A percentile compares a stretch with the other conserved stretches of the same genome.
phyloP scores from a whole-genome alignment of 35 echinoderm and acorn worm genomes.

The Apostichopus japonicus region DNA sequence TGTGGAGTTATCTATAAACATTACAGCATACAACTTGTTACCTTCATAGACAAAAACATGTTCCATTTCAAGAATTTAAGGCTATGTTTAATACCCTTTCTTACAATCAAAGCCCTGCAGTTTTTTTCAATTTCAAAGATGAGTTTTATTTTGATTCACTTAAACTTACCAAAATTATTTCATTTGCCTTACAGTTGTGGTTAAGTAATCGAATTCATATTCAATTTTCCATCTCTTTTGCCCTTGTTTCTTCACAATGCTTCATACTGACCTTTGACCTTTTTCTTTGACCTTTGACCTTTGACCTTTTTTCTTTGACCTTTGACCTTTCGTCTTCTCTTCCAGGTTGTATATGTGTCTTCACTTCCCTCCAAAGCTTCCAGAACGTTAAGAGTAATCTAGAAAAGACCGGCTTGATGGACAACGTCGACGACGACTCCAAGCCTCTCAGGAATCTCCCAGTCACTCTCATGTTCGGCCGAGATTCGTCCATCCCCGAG shows the following conservation, averaged over 20 bases:
- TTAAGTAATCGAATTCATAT: too few relatives aligned
- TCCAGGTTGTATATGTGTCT: slow-evolving; percentile 92
- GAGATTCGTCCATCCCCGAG: slow-evolving; percentile 72
- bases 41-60: too few relatives aligned
- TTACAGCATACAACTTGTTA: too few relatives aligned
- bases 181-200: too few relatives aligned
- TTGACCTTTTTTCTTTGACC: background rate
- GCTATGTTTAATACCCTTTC: too few relatives aligned
- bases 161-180: too few relatives aligned
- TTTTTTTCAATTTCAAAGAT: background rate
- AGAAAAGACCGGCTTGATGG: slow-evolving; percentile 63
- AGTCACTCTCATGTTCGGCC: slow-evolving; percentile 84
- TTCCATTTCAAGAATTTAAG: too few relatives aligned
- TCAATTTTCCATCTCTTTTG: too few relatives aligned
- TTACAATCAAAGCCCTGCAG: too few relatives aligned
- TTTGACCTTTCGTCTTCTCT: background rate
- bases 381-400: slow-evolving; percentile 71
- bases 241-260: too few relatives aligned
- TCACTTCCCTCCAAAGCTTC: slow-evolving; percentile 75
- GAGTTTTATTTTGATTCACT: too few relatives aligned
- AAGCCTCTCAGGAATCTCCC: slow-evolving; percentile 68
- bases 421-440: slow-evolving; percentile 46
- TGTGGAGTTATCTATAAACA: too few relatives aligned
- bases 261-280: background rate
- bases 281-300: slow-evolving; percentile 11